Evolutionary conservation across 2,888 invertebrate genomes (phyloP).

Genomic region (Chydorus sphaericus): DNA sequence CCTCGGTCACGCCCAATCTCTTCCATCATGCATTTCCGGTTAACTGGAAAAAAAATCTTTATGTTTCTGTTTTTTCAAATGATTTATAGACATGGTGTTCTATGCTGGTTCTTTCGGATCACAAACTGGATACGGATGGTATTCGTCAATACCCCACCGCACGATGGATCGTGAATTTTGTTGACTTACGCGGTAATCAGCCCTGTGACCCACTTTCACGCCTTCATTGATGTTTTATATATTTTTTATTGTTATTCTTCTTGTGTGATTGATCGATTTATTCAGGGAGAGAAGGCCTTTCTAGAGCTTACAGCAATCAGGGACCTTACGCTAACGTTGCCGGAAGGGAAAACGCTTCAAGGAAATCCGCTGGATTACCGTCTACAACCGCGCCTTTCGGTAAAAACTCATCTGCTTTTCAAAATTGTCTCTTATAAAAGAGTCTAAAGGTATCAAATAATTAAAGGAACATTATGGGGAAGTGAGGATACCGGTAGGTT

Average conservation of each 20-base stretch:
- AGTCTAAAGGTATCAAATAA: too few relatives aligned
- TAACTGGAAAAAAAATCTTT: background rate
- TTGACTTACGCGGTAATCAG: too few relatives aligned
- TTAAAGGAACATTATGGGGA: constrained; percentile 76
- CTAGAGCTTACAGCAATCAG: constrained; percentile 65
- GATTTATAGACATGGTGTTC: constrained; percentile 13
- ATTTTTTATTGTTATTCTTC: background rate
- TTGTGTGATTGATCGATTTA: constrained; percentile 3
- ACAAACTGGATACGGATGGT: constrained; percentile 49
- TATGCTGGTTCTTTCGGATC: constrained; percentile 13
- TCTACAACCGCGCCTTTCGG: constrained; percentile 45
- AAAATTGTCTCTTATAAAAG: background rate
- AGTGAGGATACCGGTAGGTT: constrained; percentile 56
- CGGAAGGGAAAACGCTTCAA: constrained; percentile 67
- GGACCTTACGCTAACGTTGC: constrained; percentile 68
- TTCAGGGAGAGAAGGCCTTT: constrained; percentile 43
- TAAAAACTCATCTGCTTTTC: background rate
- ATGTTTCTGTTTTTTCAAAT: too few relatives aligned
- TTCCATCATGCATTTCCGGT: background rate
- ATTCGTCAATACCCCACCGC: constrained; percentile 61
- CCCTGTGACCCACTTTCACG: too few relatives aligned
- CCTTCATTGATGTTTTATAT: background rate
- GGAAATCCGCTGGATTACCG: constrained; percentile 72
- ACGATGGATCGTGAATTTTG: constrained; percentile 50
- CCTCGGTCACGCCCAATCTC: too few relatives aligned